Conservation (phyloP, 2,113 vertebrate species). For the Dissostichus mawsoni region DNA sequence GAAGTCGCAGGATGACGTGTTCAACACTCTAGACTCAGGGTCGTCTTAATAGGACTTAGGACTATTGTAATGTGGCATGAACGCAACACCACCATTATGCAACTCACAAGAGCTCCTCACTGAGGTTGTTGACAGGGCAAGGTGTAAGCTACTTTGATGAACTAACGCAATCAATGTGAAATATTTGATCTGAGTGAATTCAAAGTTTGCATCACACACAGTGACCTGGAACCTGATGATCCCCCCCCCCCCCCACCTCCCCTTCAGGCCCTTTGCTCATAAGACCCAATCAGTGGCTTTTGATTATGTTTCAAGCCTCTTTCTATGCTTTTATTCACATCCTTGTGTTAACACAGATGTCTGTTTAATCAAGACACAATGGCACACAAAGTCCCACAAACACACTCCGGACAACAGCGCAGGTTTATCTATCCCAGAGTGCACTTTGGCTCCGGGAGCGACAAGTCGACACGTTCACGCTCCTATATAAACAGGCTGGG, state of each 20-base stretch:
- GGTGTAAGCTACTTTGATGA: slow-evolving; percentile 1
- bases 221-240: not conserved
- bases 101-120: slow-evolving; percentile 45
- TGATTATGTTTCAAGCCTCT: not conserved
- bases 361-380: slow-evolving; percentile 47
- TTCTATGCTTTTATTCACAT: not conserved
- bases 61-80: slow-evolving; percentile 59
- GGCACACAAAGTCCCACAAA: slow-evolving; percentile 22
- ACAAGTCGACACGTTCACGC: slow-evolving; percentile 77
- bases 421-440: slow-evolving; percentile 77
- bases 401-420: slow-evolving; percentile 30
- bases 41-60: slow-evolving; percentile 62
- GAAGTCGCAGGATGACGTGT: slow-evolving; percentile 68
- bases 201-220: not conserved
- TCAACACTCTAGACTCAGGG: slow-evolving; percentile 71
- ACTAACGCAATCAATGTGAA: slow-evolving; percentile 42
- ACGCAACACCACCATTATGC: slow-evolving; percentile 62
- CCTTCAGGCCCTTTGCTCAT: not conserved
- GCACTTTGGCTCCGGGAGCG: slow-evolving; percentile 82
- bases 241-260: too few relatives aligned
- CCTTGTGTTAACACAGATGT: slow-evolving; percentile 13
- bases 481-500: slow-evolving; percentile 79
- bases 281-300: not conserved
- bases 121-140: not conserved
- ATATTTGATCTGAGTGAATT: not conserved